Conservation (phyloP, 2,113 vertebrate species). For the Cololabis saira region DNA sequence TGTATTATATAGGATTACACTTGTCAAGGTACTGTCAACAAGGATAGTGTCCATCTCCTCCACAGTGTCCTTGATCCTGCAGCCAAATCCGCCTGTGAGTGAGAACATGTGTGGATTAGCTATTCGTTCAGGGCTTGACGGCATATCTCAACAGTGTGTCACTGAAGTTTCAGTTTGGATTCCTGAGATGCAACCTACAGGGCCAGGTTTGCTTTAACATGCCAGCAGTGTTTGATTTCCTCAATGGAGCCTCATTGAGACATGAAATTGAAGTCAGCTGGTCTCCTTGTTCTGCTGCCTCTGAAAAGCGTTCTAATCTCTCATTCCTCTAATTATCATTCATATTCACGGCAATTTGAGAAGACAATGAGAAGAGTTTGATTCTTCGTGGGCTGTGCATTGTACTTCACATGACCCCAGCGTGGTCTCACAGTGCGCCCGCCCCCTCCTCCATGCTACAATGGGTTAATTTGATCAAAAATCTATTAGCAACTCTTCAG, state of each 20-base stretch:
- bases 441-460: conserved; percentile 51
- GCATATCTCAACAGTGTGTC: conserved; percentile 63
- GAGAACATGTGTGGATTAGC: conserved; percentile 81
- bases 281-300: conserved; percentile 44
- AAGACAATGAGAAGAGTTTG: conserved; percentile 53
- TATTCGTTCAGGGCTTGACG: conserved; percentile 56
- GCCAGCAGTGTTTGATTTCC: conserved; percentile 64
- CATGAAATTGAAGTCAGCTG: conserved; percentile 73
- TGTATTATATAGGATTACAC: conserved; percentile 79
- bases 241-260: conserved; percentile 70
- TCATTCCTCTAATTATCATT: conserved; percentile 65
- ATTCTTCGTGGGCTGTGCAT: conserved; percentile 38
- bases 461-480: conserved; percentile 78
- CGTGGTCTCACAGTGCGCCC: conserved; percentile 41
- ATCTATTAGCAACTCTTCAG: conserved; percentile 78
- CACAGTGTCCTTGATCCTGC: conserved; percentile 77
- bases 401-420: conserved; percentile 31
- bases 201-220: conserved; percentile 60
- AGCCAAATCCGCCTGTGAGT: conserved; percentile 76
- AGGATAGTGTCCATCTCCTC: conserved; percentile 81
- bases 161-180: conserved; percentile 47
- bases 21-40: conserved; percentile 86
- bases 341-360: conserved; percentile 60
- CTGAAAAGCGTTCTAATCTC: conserved; percentile 59
- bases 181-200: conserved; percentile 61